These are phyloP conservation scores for Acronicta alni DNA, from an alignment of 2,888 invertebrate genomes.

Conservation along the genomic window DNA sequence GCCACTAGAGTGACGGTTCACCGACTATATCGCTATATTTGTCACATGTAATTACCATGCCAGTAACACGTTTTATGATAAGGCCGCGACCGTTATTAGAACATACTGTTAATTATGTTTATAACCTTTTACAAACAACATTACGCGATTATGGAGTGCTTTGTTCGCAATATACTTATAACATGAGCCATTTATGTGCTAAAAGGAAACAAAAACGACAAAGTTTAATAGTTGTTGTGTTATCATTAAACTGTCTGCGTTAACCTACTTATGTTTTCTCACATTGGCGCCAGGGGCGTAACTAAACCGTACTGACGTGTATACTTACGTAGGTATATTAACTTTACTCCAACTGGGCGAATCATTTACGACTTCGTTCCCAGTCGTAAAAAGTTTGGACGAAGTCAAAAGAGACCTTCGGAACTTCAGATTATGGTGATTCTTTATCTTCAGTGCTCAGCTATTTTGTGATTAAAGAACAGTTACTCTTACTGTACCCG, in stretches of 20 bases:
- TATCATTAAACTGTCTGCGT: conserved; percentile 46
- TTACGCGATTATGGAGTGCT: conserved; percentile 36
- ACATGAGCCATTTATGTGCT: conserved; percentile 32
- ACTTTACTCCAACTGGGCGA: conserved; percentile 22
- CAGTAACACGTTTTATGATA: conserved; percentile 32
- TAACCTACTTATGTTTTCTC: conserved; percentile 47
- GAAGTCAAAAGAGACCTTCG: conserved; percentile 16
- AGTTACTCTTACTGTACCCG: conserved; percentile 6
- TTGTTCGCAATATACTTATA: conserved; percentile 29
- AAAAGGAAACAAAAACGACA: conserved; percentile 34
- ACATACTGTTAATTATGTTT: conserved; percentile 13
- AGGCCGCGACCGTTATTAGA: conserved; percentile 13
- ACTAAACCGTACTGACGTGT: conserved; percentile 29
- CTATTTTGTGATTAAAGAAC: conserved; percentile 6
- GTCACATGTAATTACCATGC: conserved; percentile 38
- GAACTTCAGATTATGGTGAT: conserved; percentile 8
- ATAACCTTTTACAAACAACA: conserved; percentile 15
- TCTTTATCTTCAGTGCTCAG: neutral
- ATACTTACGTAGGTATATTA: conserved; percentile 29
- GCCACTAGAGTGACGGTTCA: conserved; percentile 50
- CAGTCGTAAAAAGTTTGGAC: conserved; percentile 37
- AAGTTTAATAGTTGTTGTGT: conserved; percentile 45
- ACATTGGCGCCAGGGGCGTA: conserved; percentile 42
- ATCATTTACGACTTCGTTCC: conserved; percentile 38
- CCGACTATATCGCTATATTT: conserved; percentile 45